Percentiles rank a stretch among this genome's conserved stretches.
These are phyloP conservation scores for Criorhina ranunculi DNA, from an alignment of 2,888 invertebrate genomes.

Conservation along the genomic window DNA sequence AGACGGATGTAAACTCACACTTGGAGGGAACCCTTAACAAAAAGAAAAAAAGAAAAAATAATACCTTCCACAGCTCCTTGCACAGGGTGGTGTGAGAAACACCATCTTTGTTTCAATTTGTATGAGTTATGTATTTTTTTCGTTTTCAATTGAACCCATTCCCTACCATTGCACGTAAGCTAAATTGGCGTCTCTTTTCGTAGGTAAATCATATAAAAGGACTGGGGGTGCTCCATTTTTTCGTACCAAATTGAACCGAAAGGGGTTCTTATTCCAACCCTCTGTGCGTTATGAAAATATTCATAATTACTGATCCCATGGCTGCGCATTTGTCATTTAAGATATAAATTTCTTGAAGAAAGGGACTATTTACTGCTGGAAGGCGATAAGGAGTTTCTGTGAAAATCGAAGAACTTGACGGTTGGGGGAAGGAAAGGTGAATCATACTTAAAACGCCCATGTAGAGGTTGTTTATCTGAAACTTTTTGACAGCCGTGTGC, in stretches of 20 bases:
- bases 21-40: slow-evolving; percentile 22
- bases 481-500: slow-evolving; percentile 3
- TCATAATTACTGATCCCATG: slow-evolving; percentile 52
- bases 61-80: no score
- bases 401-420: background rate
- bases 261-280: slow-evolving; percentile 18
- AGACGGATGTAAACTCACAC: slow-evolving; percentile 20
- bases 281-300: slow-evolving; percentile 31
- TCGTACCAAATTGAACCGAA: no score
- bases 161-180: slow-evolving; percentile 27
- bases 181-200: slow-evolving; percentile 38
- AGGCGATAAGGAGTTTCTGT: slow-evolving; percentile 36
- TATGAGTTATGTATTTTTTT: slow-evolving; percentile 35
- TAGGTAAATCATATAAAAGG: slow-evolving; percentile 18
- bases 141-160: slow-evolving; percentile 15
- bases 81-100: slow-evolving; percentile 11
- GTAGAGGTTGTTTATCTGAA: slow-evolving; percentile 2
- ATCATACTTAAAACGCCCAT: slow-evolving; percentile 28
- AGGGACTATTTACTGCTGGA: slow-evolving; percentile 19
- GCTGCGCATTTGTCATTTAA: slow-evolving; percentile 60
- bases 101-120: slow-evolving; percentile 33
- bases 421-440: slow-evolving; percentile 12
- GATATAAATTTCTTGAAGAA: slow-evolving; percentile 16
- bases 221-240: background rate
- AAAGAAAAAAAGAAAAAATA: slow-evolving; percentile 3